phyloP scores from a whole-genome alignment of 2,888 invertebrate genomes.

The Matsumyia berberina region DNA sequence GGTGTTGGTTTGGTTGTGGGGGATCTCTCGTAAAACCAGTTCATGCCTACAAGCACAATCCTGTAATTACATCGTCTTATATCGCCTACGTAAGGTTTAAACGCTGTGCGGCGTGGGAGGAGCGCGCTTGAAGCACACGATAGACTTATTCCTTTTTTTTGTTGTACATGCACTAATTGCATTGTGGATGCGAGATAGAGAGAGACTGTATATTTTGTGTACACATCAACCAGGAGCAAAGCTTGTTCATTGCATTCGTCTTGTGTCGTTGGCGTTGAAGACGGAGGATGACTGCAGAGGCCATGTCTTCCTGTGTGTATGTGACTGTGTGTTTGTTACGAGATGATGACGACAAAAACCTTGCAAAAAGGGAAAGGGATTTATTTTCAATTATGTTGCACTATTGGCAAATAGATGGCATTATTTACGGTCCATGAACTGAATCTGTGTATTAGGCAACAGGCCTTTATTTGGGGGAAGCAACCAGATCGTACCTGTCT shows the following conservation, averaged over 20 bases:
- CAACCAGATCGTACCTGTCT: not conserved
- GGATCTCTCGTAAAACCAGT: slow-evolving; percentile 47
- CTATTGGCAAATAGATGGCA: slow-evolving; percentile 53
- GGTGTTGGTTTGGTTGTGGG: slow-evolving; percentile 36
- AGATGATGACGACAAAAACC: slow-evolving; percentile 25
- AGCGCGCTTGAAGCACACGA: slow-evolving; percentile 1
- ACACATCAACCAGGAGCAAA: slow-evolving; percentile 42
- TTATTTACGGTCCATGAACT: slow-evolving; percentile 21
- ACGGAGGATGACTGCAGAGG: slow-evolving; percentile 5
- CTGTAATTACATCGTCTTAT: slow-evolving; percentile 72
- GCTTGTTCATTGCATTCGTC: slow-evolving; percentile 52
- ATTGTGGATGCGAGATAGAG: slow-evolving; percentile 60
- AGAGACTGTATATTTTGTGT: slow-evolving; percentile 31
- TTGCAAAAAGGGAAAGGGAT: slow-evolving; percentile 52
- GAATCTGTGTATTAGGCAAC: slow-evolving; percentile 24
- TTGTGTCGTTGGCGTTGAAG: slow-evolving; percentile 35
- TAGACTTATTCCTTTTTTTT: slow-evolving; percentile 39
- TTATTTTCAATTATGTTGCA: slow-evolving; percentile 68
- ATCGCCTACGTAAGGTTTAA: slow-evolving; percentile 58
- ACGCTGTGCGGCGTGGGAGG: slow-evolving; percentile 11
- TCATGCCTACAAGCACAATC: slow-evolving; percentile 71
- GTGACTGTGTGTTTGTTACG: not conserved
- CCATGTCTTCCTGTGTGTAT: too few relatives aligned
- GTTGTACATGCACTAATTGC: slow-evolving; percentile 66
- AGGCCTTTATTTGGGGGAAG: not conserved